Conservation (phyloP, 2,797 vertebrate species). For the Dipus sagitta region DNA sequence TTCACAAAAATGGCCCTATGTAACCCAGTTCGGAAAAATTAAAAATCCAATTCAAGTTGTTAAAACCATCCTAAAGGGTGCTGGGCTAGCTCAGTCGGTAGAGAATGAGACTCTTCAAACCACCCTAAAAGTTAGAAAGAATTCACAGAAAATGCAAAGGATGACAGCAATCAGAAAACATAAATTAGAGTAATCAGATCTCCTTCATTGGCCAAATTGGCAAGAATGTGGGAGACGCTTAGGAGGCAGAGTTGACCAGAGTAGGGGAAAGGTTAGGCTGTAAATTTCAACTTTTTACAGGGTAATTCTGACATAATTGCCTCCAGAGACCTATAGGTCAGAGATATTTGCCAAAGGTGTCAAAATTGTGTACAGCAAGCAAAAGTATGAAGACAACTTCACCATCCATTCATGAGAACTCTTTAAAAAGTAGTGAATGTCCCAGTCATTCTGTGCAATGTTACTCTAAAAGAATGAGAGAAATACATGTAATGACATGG, state of each 20-base stretch:
- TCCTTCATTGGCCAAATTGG: not conserved
- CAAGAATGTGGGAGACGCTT: not conserved
- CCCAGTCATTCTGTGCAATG: not conserved
- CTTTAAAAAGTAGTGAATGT: not conserved
- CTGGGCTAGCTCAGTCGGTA: no score
- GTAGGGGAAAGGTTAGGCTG: not conserved
- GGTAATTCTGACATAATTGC: not conserved
- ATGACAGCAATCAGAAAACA: not conserved
- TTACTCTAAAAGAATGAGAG: not conserved
- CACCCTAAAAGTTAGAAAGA: not conserved
- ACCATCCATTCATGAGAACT: not conserved
- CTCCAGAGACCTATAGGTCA: not conserved
- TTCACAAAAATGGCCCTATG: no score
- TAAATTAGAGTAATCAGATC: not conserved
- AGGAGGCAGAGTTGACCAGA: not conserved
- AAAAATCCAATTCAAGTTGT: no score
- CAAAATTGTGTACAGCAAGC: not conserved
- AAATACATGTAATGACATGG: not conserved
- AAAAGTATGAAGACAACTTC: not conserved
- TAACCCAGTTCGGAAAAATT: no score
- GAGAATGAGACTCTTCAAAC: no score
- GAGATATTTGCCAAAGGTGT: slow-evolving; percentile 1
- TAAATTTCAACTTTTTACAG: not conserved
- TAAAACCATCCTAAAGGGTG: not conserved
- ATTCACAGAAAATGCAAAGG: not conserved